phyloP scores from a whole-genome alignment of 1,140 invertebrate species.

The Ooceraea biroi region DNA sequence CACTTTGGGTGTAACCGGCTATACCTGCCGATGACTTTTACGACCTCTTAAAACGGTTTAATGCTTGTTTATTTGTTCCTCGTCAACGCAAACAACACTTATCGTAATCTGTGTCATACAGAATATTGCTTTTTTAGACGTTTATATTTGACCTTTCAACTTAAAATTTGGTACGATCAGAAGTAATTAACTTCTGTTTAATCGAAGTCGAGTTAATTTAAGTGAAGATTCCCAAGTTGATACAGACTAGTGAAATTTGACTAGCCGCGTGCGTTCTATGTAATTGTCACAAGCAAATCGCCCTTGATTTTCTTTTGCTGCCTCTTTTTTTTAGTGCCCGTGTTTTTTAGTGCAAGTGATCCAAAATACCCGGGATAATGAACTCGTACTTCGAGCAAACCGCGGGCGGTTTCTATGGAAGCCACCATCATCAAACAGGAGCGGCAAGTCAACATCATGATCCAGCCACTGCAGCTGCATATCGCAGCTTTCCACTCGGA shows the following conservation, averaged over 20 bases:
- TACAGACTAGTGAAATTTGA: conserved; percentile 63
- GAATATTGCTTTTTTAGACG: conserved; percentile 44
- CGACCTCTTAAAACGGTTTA: conserved; percentile 74
- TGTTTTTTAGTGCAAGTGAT: conserved; percentile 80
- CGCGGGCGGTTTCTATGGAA: conserved; percentile 93
- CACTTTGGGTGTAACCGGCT: conserved; percentile 69
- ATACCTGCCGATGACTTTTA: conserved; percentile 83
- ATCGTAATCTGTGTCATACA: conserved; percentile 65
- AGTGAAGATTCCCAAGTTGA: conserved; percentile 6
- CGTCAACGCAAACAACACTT: conserved; percentile 70
- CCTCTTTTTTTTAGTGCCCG: conserved; percentile 74
- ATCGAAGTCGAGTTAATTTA: background rate
- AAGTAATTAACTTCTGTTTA: conserved; percentile 3
- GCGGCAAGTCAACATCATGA: conserved; percentile 90
- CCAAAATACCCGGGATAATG: conserved; percentile 88
- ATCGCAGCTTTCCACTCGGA: conserved; percentile 94
- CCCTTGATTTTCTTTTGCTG: conserved; percentile 20
- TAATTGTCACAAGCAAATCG: conserved; percentile 4
- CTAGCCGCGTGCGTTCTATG: conserved; percentile 51
- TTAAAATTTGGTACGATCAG: conserved; percentile 15
- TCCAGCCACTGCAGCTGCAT: conserved; percentile 89
- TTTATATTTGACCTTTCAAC: conserved; percentile 54
- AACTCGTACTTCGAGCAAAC: conserved; percentile 98
- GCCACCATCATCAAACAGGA: conserved; percentile 92
- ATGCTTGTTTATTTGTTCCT: conserved; percentile 68